phyloP scores from a whole-genome alignment of 2,888 invertebrate genomes.

The Ophion slaviceki region DNA sequence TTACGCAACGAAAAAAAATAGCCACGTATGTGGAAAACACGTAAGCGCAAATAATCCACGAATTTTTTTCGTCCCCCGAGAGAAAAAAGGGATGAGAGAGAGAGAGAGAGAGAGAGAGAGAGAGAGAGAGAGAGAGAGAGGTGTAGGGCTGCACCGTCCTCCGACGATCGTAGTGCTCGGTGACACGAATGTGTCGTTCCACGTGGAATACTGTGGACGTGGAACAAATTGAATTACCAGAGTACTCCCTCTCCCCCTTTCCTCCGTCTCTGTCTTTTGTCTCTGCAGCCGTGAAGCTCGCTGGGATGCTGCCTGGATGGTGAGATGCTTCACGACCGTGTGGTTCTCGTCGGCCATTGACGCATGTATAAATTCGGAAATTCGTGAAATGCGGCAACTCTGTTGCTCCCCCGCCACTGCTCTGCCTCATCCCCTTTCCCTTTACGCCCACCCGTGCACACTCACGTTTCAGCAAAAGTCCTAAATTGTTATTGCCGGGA shows the following conservation, averaged over 20 bases:
- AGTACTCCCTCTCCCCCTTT: slow-evolving; percentile 19
- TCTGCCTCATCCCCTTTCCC: not conserved
- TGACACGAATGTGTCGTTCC: slow-evolving; percentile 65
- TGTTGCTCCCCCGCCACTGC: slow-evolving; percentile 17
- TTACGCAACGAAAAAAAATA: slow-evolving; percentile 46
- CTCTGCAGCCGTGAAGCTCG: slow-evolving; percentile 44
- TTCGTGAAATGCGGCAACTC: slow-evolving; percentile 36
- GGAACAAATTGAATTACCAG: slow-evolving; percentile 68
- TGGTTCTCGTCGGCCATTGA: slow-evolving; percentile 46
- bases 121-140: slow-evolving; percentile 23
- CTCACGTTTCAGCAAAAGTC: not conserved
- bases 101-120: too few species aligned
- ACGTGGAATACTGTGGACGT: slow-evolving; percentile 63
- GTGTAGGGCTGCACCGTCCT: slow-evolving; percentile 36
- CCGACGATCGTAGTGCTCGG: slow-evolving; percentile 51
- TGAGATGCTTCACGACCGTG: slow-evolving; percentile 30
- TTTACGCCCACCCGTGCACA: not conserved
- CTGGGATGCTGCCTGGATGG: slow-evolving; percentile 17
- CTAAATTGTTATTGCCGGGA: slow-evolving; percentile 38
- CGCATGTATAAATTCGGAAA: slow-evolving; percentile 51
- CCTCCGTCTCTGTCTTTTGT: slow-evolving; percentile 27
- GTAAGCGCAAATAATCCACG: slow-evolving; percentile 26
- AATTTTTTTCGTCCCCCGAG: slow-evolving; percentile 15
- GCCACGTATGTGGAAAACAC: slow-evolving; percentile 26
- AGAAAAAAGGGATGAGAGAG: not conserved